These are phyloP conservation scores for Rhingia rostrata DNA, from an alignment of 2,888 invertebrate genomes.

Conservation along the genomic window DNA sequence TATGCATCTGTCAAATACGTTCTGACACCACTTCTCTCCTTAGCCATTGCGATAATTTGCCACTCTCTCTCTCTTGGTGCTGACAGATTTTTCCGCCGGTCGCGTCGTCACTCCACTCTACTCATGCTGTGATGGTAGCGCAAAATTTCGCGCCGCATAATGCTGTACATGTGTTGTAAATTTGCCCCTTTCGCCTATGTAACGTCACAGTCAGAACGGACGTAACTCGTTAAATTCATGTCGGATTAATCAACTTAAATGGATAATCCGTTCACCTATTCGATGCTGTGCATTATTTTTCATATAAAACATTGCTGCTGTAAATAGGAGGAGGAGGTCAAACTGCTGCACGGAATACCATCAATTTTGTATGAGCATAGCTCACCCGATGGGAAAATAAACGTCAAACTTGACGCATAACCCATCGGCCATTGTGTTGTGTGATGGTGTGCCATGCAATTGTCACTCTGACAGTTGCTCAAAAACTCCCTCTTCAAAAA, in stretches of 20 bases:
- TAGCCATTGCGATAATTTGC: constrained; percentile 35
- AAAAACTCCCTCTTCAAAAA: constrained; percentile 13
- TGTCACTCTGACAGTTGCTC: constrained; percentile 65
- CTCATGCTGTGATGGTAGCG: constrained; percentile 71
- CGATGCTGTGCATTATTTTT: background rate
- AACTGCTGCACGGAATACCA: constrained; percentile 34
- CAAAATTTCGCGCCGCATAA: constrained; percentile 75
- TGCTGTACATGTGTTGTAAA: constrained; percentile 72
- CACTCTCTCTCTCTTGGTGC: constrained; percentile 52
- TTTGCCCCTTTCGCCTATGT: constrained; percentile 27
- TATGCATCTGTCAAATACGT: constrained; percentile 62
- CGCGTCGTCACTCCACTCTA: background rate
- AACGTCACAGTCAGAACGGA: constrained; percentile 61
- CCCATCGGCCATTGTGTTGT: constrained; percentile 14
- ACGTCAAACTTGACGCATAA: constrained; percentile 28
- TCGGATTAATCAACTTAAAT: constrained; percentile 75
- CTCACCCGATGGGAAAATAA: constrained; percentile 23
- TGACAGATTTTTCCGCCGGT: constrained; percentile 66
- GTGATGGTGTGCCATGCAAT: constrained; percentile 35
- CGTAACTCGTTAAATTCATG: constrained; percentile 73
- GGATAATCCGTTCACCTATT: constrained; percentile 74
- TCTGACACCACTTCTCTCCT: constrained; percentile 58
- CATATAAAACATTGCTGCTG: background rate
- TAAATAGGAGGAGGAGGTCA: constrained; percentile 15
- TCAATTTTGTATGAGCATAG: constrained; percentile 62